Evolutionary conservation across 1,140 invertebrate genomes (phyloP).

Genomic region (Bombus impatiens): DNA sequence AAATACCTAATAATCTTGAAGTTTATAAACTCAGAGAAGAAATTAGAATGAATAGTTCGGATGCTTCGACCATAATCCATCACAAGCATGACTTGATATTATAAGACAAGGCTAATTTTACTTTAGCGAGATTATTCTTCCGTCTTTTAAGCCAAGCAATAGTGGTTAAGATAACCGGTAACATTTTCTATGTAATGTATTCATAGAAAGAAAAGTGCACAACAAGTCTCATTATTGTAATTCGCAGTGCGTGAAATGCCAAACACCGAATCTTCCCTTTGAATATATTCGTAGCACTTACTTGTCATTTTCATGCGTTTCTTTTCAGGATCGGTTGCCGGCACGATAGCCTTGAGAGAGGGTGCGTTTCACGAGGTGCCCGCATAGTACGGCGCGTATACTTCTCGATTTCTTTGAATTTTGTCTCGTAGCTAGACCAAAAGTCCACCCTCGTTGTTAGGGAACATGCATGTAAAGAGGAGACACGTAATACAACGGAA

Average conservation of each 20-base stretch:
- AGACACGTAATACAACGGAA: neutral
- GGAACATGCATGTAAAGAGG: slow-evolving; percentile 17
- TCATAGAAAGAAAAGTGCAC: neutral
- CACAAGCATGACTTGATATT: neutral
- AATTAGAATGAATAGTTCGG: neutral
- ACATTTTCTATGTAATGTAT: neutral
- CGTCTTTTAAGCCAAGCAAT: neutral
- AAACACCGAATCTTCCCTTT: neutral
- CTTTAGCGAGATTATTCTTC: neutral
- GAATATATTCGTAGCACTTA: neutral
- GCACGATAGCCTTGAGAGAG: neutral
- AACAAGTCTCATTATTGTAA: neutral
- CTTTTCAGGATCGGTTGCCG: slow-evolving; percentile 21
- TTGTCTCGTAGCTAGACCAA: slow-evolving; percentile 24
- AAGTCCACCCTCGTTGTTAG: slow-evolving; percentile 56
- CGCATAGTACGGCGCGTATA: slow-evolving; percentile 9
- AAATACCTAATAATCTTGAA: neutral
- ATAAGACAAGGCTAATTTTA: neutral
- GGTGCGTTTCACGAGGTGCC: slow-evolving; percentile 41
- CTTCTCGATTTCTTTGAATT: slow-evolving; percentile 44
- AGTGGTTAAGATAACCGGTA: too few relatives aligned
- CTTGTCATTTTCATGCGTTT: slow-evolving; percentile 46
- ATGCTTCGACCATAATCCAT: neutral
- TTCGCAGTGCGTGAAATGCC: slow-evolving; percentile 6
- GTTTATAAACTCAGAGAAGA: neutral